Evolutionary conservation across 2,888 invertebrate species (phyloP), one percentile per base, ranked within the genome.

Genomic region (Lathronympha strigana): DNA sequence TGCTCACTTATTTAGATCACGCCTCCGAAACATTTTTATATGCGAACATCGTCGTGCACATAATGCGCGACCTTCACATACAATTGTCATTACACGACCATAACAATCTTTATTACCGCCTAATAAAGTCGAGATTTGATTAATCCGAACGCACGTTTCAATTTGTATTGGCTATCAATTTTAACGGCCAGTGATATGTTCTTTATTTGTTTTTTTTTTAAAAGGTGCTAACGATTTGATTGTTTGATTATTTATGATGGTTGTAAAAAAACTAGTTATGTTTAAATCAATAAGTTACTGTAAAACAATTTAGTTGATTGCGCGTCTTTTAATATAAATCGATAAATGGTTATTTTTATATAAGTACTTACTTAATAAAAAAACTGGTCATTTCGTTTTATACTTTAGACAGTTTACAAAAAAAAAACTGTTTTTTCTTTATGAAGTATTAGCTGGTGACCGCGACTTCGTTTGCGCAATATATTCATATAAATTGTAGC

Each of bases 41-140:
- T 66, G 60, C 66, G 45, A 60, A 61, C 53, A 53, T 23, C 47
- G 45, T 53, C 51, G 58, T 28, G 23, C 28, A 47, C 40, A 45
- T 28, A 28, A 40, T 33, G 2, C 3, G 11, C 60, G 60, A 47
- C 66, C 66, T 66, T 66, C 66, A 54, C 66, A 31, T 54, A 49
- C 66, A 66, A 61, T 17, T 40, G 43, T 38, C 38, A 60, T 54
- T 63, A 64, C n/a, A 36, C 64, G 43, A 17, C 21, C 58, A 66
- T 38, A 66, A 61, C 31, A 66, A 47, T 4, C 45, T 53, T 66
- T 60, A 66, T 60, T 8, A 17, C 60, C 19, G 15, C 66, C 61
- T 23, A 40, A 38, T 66, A 61, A 47, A 47, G 61, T 9, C 9
- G 17, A 40, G 15, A 40, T 31, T 66, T 17, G n/a, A 25, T 60